phyloP scores from a whole-genome alignment of 2,888 invertebrate genomes.

The Odontocolon sp. region DNA sequence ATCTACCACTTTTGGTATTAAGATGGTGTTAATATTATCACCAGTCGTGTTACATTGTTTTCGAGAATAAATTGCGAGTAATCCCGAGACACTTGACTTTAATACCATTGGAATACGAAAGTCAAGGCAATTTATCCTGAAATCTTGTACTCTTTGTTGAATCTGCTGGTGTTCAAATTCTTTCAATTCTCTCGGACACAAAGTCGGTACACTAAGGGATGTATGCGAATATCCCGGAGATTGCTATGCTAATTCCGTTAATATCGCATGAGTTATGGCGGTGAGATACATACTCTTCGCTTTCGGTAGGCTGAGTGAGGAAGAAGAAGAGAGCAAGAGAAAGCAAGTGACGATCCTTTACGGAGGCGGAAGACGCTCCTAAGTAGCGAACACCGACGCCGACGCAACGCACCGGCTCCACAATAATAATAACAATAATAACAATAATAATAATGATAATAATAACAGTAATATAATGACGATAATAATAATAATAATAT shows the following conservation, averaged over 20 bases:
- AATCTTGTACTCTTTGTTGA: background rate
- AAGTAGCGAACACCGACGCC: slow-evolving; percentile 51
- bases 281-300: slow-evolving; percentile 58
- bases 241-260: slow-evolving; percentile 76
- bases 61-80: background rate
- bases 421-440: slow-evolving; percentile 11
- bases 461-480: slow-evolving; percentile 14
- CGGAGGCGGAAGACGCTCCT: slow-evolving; percentile 67
- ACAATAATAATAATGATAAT: slow-evolving; percentile 6
- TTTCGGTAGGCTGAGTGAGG: slow-evolving; percentile 50
- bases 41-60: no score
- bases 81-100: slow-evolving; percentile 3
- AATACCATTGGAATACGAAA: slow-evolving; percentile 1
- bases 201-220: background rate
- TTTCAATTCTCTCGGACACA: slow-evolving; percentile 14
- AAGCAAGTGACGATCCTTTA: slow-evolving; percentile 57
- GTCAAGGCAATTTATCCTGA: background rate
- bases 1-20: no score
- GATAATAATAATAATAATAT: slow-evolving; percentile 36
- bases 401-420: slow-evolving; percentile 3
- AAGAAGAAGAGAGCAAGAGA: slow-evolving; percentile 4
- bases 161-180: background rate
- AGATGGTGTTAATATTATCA: no score
- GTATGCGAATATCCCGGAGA: slow-evolving; percentile 56
- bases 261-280: slow-evolving; percentile 74